phyloP scores from a whole-genome alignment of 2,888 invertebrate species.

The Lycophotia porphyrea region DNA sequence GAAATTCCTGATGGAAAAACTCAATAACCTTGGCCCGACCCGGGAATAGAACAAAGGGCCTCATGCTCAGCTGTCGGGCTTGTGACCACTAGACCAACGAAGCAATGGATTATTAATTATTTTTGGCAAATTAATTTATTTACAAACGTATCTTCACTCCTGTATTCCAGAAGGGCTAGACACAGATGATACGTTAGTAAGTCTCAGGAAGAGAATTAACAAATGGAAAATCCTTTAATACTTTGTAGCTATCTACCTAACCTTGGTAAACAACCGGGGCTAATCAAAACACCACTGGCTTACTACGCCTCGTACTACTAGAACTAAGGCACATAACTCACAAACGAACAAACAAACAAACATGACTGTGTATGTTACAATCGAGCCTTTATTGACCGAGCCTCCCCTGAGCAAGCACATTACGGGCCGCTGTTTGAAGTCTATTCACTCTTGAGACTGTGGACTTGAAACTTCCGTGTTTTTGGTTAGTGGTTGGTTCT shows the following conservation, averaged over 20 bases:
- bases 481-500: slow-evolving; percentile 11
- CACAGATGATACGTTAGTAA: neutral
- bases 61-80: too few species aligned
- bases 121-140: too few species aligned
- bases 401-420: slow-evolving; percentile 66
- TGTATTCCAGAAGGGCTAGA: neutral
- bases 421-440: slow-evolving; percentile 58
- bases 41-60: too few species aligned
- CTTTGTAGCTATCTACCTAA: neutral
- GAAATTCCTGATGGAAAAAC: too few species aligned
- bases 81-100: too few species aligned
- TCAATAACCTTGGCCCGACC: too few species aligned
- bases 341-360: slow-evolving; percentile 41
- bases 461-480: slow-evolving; percentile 46
- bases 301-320: slow-evolving; percentile 27
- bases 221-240: too few species aligned
- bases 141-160: neutral
- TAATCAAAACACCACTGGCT: slow-evolving; percentile 7
- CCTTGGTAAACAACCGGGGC: neutral
- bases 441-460: slow-evolving; percentile 35
- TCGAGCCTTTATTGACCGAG: slow-evolving; percentile 72
- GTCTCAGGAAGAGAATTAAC: neutral
- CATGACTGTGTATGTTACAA: slow-evolving; percentile 51
- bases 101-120: too few species aligned
- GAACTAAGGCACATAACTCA: slow-evolving; percentile 39